phyloP scores from a whole-genome alignment of 2,113 vertebrate species.

The Laterallus jamaicensis region DNA sequence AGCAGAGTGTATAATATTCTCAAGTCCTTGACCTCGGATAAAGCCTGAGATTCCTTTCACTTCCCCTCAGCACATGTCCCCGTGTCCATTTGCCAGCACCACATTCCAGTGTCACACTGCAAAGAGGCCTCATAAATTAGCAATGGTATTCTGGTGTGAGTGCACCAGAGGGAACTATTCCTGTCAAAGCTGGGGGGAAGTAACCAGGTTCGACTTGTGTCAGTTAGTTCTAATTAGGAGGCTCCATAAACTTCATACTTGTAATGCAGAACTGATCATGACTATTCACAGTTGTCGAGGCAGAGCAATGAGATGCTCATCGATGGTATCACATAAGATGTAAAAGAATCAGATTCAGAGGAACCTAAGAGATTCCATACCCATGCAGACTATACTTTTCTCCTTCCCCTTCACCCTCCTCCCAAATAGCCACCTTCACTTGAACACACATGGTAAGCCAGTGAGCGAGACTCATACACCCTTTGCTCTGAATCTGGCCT shows the following conservation, averaged over 20 bases:
- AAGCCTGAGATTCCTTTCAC: slow-evolving; percentile 27
- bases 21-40: slow-evolving; percentile 28
- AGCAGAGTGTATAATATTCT: slow-evolving; percentile 8
- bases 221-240: not conserved
- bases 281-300: not conserved
- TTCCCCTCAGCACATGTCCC: not conserved
- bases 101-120: slow-evolving; percentile 36
- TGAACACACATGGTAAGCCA: not conserved
- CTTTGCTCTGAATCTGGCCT: not conserved
- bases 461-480: not conserved
- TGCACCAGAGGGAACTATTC: not conserved
- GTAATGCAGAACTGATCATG: not conserved
- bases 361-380: not conserved
- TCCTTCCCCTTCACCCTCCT: not conserved
- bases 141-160: not conserved
- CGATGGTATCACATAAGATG: not conserved
- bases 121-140: slow-evolving; percentile 50
- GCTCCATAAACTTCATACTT: not conserved
- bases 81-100: not conserved
- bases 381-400: not conserved
- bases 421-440: not conserved
- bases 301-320: not conserved
- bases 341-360: not conserved
- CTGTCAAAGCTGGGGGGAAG: not conserved
- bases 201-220: not conserved